Evolutionary conservation across 2,888 invertebrate genomes (phyloP), one percentile per base, ranked within the genome.

Genomic region (Hyles lineata): DNA sequence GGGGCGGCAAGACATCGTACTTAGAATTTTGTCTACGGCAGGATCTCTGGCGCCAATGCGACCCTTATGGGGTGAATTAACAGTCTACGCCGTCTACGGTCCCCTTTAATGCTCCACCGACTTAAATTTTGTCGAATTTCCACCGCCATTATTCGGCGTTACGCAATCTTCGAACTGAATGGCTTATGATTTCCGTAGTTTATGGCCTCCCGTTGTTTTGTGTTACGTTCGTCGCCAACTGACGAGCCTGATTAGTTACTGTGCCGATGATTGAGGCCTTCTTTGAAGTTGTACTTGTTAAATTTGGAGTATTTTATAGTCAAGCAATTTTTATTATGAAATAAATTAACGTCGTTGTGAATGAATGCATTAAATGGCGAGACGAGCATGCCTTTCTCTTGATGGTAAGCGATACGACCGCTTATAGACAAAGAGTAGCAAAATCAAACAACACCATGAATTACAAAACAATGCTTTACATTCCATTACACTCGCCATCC

Each of bases 81-180:
- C 92, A 90, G 92, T 92, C 93, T 91, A 87, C 87, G 84, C 85
- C 88, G 88, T 84, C 87, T 82, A 82, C 85, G 76, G 89, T 91
- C 93, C 93, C 94, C 93, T 93, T 92, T 92, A 94, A 94, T 92
- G 92, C 91, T 88, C 85, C 89, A 88, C 88, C 89, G 90, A 92
- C 91, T 94, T 93, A 94, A 94, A 94, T 93, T 93, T 92, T 90
- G 90, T 92, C 90, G 92, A 94, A 93, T 92, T 94, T 93, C 91
- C 87, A 92, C 90, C 82, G 84, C 89, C 87, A 86, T 90, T 90
- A 91, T 90, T 89, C 89, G 87, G 86, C 85, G 90, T 92, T 92
- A 88, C 91, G 88, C 87, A 91, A 92, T 90, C 86, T 84, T 83
- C 81, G 84, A 85, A 83, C 79, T 82, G 86, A 89, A 92, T 90